Conservation (phyloP, 2,888 invertebrate genomes). For the Tricholauxania praeusta region DNA sequence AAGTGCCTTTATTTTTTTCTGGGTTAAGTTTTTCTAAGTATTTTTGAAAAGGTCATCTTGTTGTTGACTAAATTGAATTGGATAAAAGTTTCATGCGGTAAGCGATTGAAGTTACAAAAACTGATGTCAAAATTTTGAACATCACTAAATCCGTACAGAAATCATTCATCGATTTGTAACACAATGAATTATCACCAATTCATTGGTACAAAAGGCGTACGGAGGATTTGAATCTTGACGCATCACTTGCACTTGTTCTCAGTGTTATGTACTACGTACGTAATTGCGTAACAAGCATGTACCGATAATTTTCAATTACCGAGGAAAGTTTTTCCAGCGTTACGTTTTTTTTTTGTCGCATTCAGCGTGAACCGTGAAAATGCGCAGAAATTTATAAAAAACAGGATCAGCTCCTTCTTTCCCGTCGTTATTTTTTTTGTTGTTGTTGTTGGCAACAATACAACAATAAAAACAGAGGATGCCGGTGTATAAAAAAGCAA, state of each 20-base stretch:
- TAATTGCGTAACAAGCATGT: slow-evolving; percentile 31
- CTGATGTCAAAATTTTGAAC: too few relatives aligned
- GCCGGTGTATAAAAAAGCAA: slow-evolving; percentile 28
- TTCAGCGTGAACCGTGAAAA: slow-evolving; percentile 31
- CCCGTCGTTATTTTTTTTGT: neutral
- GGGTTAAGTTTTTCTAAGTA: too few relatives aligned
- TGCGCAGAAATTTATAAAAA: neutral
- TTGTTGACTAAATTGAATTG: too few relatives aligned
- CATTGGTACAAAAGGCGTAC: too few relatives aligned
- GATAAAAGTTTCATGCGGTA: too few relatives aligned
- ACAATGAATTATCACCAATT: too few relatives aligned
- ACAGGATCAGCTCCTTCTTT: neutral
- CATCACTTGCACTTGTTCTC: slow-evolving; percentile 8
- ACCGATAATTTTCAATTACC: slow-evolving; percentile 30
- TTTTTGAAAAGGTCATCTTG: too few relatives aligned
- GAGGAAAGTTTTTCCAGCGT: neutral
- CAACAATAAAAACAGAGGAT: slow-evolving; percentile 17
- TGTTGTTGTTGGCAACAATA: neutral
- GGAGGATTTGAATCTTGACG: neutral
- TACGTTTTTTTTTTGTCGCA: neutral
- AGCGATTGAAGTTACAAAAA: too few relatives aligned
- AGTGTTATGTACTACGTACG: neutral
- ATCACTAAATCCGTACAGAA: too few relatives aligned
- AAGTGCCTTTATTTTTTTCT: too few relatives aligned
- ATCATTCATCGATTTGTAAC: too few relatives aligned